These are phyloP conservation scores for Glaucopsyche alexis DNA, from an alignment of 2,888 invertebrate genomes.

Conservation along the genomic window DNA sequence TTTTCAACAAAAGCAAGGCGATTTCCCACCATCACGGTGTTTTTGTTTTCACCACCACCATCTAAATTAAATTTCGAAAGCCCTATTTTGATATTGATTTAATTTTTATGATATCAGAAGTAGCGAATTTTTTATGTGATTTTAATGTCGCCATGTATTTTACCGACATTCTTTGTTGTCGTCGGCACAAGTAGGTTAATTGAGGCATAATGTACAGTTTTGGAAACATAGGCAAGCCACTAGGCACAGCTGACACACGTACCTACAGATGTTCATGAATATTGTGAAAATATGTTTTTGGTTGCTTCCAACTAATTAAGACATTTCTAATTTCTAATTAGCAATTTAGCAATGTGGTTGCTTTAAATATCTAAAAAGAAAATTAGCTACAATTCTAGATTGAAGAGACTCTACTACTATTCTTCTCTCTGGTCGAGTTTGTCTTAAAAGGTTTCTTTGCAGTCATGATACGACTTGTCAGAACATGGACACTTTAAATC, in stretches of 20 bases:
- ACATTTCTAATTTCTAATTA: neutral
- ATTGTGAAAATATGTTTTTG: neutral
- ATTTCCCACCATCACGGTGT: neutral
- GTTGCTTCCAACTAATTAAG: neutral
- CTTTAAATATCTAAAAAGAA: too few species aligned
- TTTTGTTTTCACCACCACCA: neutral
- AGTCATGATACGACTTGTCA: neutral
- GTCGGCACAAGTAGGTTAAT: conserved; percentile 13
- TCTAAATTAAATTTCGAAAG: conserved; percentile 1
- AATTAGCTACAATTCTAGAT: too few species aligned
- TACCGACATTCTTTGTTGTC: neutral
- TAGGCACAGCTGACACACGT: neutral
- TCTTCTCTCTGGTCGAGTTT: too few species aligned
- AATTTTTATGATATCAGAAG: conserved; percentile 2
- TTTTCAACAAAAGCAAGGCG: neutral
- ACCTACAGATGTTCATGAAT: neutral
- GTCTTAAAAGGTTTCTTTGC: neutral
- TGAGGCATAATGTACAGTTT: conserved; percentile 1
- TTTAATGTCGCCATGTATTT: neutral
- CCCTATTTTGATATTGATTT: neutral
- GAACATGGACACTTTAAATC: neutral
- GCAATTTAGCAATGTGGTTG: too few species aligned
- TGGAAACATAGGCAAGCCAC: neutral
- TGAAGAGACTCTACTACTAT: too few species aligned
- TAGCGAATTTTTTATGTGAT: neutral